These are phyloP conservation scores for Fratercula arctica DNA, from an alignment of 2,797 vertebrate genomes.

Conservation along the genomic window DNA sequence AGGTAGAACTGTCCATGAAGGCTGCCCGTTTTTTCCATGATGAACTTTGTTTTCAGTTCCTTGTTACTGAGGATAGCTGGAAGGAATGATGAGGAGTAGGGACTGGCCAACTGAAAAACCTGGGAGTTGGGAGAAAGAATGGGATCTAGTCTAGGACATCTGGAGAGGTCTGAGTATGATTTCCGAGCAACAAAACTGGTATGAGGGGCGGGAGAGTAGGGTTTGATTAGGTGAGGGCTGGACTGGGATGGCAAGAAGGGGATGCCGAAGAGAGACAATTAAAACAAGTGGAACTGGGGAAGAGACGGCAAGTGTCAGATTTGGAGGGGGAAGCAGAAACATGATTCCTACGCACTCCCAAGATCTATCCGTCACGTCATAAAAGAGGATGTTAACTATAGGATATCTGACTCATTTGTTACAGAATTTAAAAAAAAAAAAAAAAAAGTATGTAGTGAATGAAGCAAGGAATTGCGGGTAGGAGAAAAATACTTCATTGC, in stretches of 20 bases:
- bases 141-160: background rate
- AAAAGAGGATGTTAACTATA: background rate
- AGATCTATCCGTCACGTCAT: background rate
- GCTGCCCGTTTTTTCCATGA: background rate
- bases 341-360: fast-evolving
- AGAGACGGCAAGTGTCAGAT: background rate
- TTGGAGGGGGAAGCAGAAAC: background rate
- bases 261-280: background rate
- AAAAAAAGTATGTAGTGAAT: background rate
- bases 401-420: background rate
- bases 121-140: background rate
- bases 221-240: background rate
- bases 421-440: background rate
- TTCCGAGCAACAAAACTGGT: background rate
- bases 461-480: background rate
- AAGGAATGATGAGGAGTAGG: background rate
- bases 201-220: background rate
- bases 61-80: background rate
- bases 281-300: background rate
- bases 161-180: background rate
- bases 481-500: background rate
- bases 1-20: background rate
- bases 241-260: background rate
- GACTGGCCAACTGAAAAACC: background rate
- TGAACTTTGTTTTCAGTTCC: background rate